These are phyloP conservation scores for Peromyscus californicus DNA, from an alignment of 2,113 vertebrate genomes.

Conservation along the genomic window DNA sequence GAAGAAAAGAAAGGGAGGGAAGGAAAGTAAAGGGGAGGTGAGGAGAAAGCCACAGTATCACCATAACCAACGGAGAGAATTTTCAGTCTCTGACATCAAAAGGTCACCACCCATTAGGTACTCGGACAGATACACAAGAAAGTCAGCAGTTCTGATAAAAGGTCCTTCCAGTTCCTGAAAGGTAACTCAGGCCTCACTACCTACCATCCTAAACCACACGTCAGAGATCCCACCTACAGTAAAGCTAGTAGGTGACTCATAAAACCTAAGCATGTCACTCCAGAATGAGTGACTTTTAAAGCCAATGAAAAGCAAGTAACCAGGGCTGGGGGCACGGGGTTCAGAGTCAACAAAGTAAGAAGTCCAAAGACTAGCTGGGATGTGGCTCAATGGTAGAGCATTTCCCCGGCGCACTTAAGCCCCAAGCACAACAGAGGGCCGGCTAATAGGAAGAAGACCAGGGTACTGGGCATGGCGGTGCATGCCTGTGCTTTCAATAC, in stretches of 20 bases:
- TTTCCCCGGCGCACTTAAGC: background rate
- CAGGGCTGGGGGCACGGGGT: background rate
- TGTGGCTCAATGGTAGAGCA: background rate
- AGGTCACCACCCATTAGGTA: background rate
- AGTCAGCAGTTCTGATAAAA: background rate
- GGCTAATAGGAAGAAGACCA: background rate
- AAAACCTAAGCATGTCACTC: background rate
- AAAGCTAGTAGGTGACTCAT: background rate
- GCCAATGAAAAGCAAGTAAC: background rate
- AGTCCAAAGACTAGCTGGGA: background rate
- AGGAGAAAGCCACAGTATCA: background rate
- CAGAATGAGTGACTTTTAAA: background rate
- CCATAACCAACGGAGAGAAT: background rate
- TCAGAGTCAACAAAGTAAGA: background rate
- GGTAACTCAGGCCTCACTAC: background rate
- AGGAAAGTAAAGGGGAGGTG: background rate
- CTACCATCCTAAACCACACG: background rate
- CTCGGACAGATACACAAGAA: too few relatives aligned
- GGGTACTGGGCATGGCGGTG: background rate
- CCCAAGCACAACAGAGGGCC: background rate
- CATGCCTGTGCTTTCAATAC: background rate
- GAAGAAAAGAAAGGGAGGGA: background rate
- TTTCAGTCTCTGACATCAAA: background rate
- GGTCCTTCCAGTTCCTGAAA: background rate
- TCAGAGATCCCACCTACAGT: background rate